Conservation (phyloP, 2,888 invertebrate species). For the Amiota communis region DNA sequence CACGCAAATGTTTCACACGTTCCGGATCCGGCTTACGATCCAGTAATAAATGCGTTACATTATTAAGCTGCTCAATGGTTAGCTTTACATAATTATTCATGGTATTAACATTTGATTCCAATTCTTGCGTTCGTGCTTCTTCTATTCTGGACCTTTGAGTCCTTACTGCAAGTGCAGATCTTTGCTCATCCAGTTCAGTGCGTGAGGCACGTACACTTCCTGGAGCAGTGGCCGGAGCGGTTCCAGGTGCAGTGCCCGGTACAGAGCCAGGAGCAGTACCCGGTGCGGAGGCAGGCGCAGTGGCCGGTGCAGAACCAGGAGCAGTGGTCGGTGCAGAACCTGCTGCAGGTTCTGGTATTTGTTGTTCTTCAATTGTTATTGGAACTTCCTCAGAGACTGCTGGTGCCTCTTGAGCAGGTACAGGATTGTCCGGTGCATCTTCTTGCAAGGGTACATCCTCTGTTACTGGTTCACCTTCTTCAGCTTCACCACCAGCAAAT, state of each 20-base stretch:
- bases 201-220: constrained; percentile 25
- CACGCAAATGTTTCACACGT: constrained; percentile 46
- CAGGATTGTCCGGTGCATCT: not conserved
- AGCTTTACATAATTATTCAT: constrained; percentile 58
- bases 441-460: constrained; percentile 27
- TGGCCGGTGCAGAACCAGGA: not conserved
- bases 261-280: not conserved
- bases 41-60: constrained; percentile 54
- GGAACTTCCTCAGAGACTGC: not conserved
- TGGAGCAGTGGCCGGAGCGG: constrained; percentile 46
- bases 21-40: constrained; percentile 53
- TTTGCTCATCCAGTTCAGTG: constrained; percentile 30
- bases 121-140: constrained; percentile 48
- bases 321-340: not conserved
- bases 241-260: constrained; percentile 30
- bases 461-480: constrained; percentile 29
- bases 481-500: constrained; percentile 46
- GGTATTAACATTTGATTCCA: constrained; percentile 41
- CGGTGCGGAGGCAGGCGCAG: not conserved
- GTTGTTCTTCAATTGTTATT: not conserved
- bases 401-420: constrained; percentile 22
- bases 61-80: constrained; percentile 60
- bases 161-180: not conserved
- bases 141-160: constrained; percentile 49
- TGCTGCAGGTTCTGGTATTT: not conserved